Evolutionary conservation across 1,140 invertebrate genomes (phyloP).

Genomic region (Drosophila yakuba): DNA sequence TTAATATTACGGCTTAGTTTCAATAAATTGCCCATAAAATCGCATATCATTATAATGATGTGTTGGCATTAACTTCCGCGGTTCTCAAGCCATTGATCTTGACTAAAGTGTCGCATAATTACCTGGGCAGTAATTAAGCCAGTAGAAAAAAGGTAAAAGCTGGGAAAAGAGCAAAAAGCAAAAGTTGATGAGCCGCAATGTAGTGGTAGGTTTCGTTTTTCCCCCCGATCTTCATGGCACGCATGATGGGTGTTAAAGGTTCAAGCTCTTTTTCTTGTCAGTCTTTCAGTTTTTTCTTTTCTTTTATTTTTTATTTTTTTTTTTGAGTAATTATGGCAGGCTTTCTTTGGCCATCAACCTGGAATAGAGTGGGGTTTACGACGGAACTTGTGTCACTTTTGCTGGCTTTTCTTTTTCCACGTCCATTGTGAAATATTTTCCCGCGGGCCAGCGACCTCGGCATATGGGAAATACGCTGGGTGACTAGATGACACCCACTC

Average conservation of each 20-base stretch:
- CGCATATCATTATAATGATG: background rate
- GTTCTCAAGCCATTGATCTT: constrained; percentile 18
- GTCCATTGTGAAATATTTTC: constrained; percentile 35
- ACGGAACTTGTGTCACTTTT: constrained; percentile 10
- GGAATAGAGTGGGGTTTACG: constrained; percentile 7
- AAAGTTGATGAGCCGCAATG: constrained; percentile 62
- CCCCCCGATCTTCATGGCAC: background rate
- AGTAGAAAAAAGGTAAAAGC: constrained; percentile 4
- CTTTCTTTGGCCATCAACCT: constrained; percentile 39
- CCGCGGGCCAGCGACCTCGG: constrained; percentile 31
- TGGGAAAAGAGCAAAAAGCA: constrained; percentile 48
- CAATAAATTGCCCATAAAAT: background rate
- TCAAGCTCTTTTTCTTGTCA: constrained; percentile 14
- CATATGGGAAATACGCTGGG: constrained; percentile 13
- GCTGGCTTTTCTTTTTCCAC: background rate
- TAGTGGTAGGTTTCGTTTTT: constrained; percentile 32
- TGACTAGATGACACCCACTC: constrained; percentile 3
- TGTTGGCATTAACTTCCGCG: background rate
- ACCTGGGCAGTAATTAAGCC: constrained; percentile 19
- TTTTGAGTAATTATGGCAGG: constrained; percentile 38
- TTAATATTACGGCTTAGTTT: background rate
- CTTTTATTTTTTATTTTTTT: constrained; percentile 1
- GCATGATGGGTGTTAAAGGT: constrained; percentile 52
- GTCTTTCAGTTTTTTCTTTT: background rate
- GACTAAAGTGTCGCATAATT: constrained; percentile 37